phyloP scores from a whole-genome alignment of 2,888 invertebrate species.

The Hoplodrina blanda region DNA sequence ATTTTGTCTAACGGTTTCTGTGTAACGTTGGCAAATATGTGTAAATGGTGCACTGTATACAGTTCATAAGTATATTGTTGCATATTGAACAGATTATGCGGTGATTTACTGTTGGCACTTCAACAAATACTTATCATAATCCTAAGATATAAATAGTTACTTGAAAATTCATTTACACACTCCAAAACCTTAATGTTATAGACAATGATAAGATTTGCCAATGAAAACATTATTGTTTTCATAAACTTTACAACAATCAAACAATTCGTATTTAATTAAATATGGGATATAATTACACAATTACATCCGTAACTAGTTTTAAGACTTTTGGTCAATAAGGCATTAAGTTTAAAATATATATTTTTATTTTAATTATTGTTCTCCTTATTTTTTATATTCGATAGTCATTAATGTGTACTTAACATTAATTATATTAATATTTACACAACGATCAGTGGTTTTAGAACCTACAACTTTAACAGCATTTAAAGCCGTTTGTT shows the following conservation, averaged over 20 bases:
- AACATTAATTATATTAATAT: slow-evolving; percentile 84
- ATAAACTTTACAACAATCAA: slow-evolving; percentile 89
- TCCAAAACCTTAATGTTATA: slow-evolving; percentile 76
- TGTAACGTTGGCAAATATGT: slow-evolving; percentile 43
- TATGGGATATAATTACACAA: slow-evolving; percentile 83
- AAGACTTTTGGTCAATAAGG: slow-evolving; percentile 91
- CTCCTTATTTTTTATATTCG: slow-evolving; percentile 87
- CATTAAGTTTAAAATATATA: slow-evolving; percentile 90
- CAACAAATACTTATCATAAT: slow-evolving; percentile 64
- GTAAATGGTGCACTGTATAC: slow-evolving; percentile 49
- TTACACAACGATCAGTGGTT: slow-evolving; percentile 78
- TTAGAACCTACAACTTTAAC: slow-evolving; percentile 63
- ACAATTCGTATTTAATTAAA: slow-evolving; percentile 83
- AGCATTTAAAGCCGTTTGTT: slow-evolving; percentile 58
- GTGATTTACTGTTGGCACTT: slow-evolving; percentile 69
- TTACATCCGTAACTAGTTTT: slow-evolving; percentile 89
- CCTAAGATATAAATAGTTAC: slow-evolving; percentile 75
- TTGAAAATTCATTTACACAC: slow-evolving; percentile 72
- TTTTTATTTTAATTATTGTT: slow-evolving; percentile 90
- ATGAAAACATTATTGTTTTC: slow-evolving; percentile 81
- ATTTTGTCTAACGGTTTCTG: slow-evolving; percentile 38
- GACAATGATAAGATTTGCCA: slow-evolving; percentile 84
- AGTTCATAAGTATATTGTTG: slow-evolving; percentile 37
- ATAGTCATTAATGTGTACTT: slow-evolving; percentile 80
- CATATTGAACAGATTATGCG: slow-evolving; percentile 46